These are phyloP conservation scores for Caiman crocodilus DNA, from an alignment of 2,797 vertebrate genomes.

Conservation along the genomic window DNA sequence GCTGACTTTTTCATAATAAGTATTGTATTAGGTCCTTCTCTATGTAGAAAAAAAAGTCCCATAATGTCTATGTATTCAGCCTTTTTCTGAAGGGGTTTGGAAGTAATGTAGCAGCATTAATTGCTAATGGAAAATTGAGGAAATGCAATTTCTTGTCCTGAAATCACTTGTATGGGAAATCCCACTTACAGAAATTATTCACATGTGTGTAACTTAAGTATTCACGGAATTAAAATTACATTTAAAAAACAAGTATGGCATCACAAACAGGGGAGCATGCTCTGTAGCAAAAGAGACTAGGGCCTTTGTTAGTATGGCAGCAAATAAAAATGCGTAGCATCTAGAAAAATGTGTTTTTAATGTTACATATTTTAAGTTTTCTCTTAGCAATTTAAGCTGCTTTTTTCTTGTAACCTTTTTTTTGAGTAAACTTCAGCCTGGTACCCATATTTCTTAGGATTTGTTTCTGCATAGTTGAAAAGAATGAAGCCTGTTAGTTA, in stretches of 20 bases:
- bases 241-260: too few relatives aligned
- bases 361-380: neutral
- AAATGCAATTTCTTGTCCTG: neutral
- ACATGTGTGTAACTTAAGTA: neutral
- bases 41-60: neutral
- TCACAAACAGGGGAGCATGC: too few relatives aligned
- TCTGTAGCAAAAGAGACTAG: neutral
- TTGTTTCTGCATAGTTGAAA: rapidly evolving
- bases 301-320: neutral
- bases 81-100: neutral
- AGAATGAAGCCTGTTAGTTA: neutral
- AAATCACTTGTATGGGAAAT: neutral
- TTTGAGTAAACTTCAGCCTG: neutral
- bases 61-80: neutral
- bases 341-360: neutral
- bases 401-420: rapidly evolving
- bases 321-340: neutral
- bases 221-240: neutral
- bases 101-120: neutral
- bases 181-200: neutral
- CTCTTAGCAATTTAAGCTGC: neutral
- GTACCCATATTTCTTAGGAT: rapidly evolving
- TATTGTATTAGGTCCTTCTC: rapidly evolving
- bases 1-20: neutral
- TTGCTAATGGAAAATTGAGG: neutral